These are phyloP conservation scores for Cryptomyrus ogoouensis DNA, from an alignment of 2,113 vertebrate genomes.

Conservation along the genomic window DNA sequence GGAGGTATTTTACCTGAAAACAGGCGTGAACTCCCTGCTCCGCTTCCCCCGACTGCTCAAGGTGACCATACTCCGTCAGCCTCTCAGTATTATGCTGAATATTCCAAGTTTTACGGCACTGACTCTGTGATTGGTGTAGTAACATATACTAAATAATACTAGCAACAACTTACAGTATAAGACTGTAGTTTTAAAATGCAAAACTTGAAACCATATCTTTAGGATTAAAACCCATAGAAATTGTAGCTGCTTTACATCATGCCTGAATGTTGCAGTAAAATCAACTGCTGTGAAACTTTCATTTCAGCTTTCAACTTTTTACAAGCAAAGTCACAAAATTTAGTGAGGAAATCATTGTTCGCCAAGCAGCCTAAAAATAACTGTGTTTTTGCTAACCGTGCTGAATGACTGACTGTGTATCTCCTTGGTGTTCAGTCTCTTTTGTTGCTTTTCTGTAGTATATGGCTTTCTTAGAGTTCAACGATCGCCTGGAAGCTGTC, in stretches of 20 bases:
- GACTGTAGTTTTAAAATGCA: background rate
- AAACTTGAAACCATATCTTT: background rate
- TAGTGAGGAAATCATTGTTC: background rate
- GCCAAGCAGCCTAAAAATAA: background rate
- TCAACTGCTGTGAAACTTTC: background rate
- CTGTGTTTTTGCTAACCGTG: background rate
- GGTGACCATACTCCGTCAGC: slow-evolving; percentile 50
- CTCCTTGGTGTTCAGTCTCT: background rate
- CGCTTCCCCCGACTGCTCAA: slow-evolving; percentile 86
- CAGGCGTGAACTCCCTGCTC: slow-evolving; percentile 79
- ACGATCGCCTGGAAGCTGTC: slow-evolving; percentile 83
- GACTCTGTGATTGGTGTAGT: background rate
- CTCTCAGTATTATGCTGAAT: background rate
- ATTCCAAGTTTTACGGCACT: background rate
- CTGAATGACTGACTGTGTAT: background rate
- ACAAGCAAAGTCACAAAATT: background rate
- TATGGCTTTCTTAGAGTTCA: slow-evolving; percentile 94
- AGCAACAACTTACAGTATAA: background rate
- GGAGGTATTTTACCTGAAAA: slow-evolving; percentile 85
- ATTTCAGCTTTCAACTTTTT: background rate
- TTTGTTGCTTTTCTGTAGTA: slow-evolving; percentile 58
- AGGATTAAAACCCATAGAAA: background rate
- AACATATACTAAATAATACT: background rate
- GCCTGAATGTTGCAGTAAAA: background rate
- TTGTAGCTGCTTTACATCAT: background rate